These are phyloP conservation scores for Perca schrenkii DNA, from an alignment of 2,113 vertebrate genomes.

Conservation along the genomic window DNA sequence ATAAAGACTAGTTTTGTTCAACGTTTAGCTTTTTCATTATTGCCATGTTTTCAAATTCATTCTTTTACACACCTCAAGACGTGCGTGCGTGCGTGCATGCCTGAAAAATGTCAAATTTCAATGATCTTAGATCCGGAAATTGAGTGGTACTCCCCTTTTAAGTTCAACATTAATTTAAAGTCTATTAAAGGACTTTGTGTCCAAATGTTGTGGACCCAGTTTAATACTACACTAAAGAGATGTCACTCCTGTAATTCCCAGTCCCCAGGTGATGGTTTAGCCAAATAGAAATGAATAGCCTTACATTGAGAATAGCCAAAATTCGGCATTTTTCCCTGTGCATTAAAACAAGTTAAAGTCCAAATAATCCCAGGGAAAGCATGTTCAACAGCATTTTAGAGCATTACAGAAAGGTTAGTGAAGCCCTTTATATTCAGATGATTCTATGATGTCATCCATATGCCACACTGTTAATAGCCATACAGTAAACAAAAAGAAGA, in stretches of 20 bases:
- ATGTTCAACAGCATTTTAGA: conserved; percentile 48
- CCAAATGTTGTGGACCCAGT: conserved; percentile 62
- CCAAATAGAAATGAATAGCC: conserved; percentile 75
- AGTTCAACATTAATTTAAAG: conserved; percentile 24
- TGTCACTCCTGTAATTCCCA: conserved; percentile 63
- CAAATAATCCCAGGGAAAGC: conserved; percentile 70
- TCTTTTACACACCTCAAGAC: not conserved
- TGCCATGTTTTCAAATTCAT: not conserved
- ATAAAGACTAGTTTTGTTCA: not conserved
- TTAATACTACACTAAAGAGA: conserved; percentile 52
- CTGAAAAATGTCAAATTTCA: not conserved
- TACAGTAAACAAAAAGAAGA: conserved; percentile 29
- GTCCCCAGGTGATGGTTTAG: conserved; percentile 54
- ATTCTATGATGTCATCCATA: conserved; percentile 81
- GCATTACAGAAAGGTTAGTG: conserved; percentile 36
- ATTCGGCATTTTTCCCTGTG: conserved; percentile 59
- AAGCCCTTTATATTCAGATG: conserved; percentile 75
- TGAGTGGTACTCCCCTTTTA: conserved; percentile 69
- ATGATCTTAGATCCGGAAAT: not conserved
- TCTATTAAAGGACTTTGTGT: conserved; percentile 48
- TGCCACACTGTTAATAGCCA: conserved; percentile 69
- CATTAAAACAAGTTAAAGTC: conserved; percentile 50
- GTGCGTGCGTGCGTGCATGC: no score
- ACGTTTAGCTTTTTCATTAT: conserved; percentile 1
- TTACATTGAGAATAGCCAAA: conserved; percentile 76